These are phyloP conservation scores for Parnassius glacialis DNA, from an alignment of 2,888 invertebrate species.

Conservation along the genomic window DNA sequence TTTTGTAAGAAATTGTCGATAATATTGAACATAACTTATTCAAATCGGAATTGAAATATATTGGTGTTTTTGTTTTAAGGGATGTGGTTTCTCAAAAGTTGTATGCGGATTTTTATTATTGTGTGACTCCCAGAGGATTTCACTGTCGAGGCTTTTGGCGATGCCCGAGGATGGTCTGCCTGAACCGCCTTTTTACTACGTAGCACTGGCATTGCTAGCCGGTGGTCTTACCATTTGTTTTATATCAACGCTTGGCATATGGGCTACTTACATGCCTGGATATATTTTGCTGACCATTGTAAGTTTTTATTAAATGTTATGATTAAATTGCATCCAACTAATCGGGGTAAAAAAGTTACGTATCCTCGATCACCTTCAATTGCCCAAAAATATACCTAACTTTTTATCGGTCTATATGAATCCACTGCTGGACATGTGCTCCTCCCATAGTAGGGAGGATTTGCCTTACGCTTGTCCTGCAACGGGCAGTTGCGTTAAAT, in stretches of 20 bases:
- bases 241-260: conserved; percentile 88
- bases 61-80: conserved; percentile 60
- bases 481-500: too few species aligned
- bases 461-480: too few species aligned
- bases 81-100: conserved; percentile 86
- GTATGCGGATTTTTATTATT: conserved; percentile 87
- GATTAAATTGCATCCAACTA: not conserved
- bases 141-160: conserved; percentile 86
- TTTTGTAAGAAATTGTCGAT: conserved; percentile 72
- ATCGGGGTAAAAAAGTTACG: too few species aligned
- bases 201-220: conserved; percentile 85
- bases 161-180: conserved; percentile 82
- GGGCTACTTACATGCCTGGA: conserved; percentile 89
- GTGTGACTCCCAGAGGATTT: conserved; percentile 85
- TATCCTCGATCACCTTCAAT: too few species aligned
- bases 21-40: not conserved
- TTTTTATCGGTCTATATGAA: too few species aligned
- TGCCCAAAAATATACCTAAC: too few species aligned
- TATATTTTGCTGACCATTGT: conserved; percentile 86
- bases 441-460: too few species aligned
- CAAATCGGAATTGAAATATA: not conserved
- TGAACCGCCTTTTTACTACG: conserved; percentile 89
- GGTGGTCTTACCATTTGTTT: conserved; percentile 85
- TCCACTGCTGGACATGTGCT: too few species aligned
- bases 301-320: conserved; percentile 48